Conservation (phyloP, 2,797 vertebrate species). For the Prunella strophiata region DNA sequence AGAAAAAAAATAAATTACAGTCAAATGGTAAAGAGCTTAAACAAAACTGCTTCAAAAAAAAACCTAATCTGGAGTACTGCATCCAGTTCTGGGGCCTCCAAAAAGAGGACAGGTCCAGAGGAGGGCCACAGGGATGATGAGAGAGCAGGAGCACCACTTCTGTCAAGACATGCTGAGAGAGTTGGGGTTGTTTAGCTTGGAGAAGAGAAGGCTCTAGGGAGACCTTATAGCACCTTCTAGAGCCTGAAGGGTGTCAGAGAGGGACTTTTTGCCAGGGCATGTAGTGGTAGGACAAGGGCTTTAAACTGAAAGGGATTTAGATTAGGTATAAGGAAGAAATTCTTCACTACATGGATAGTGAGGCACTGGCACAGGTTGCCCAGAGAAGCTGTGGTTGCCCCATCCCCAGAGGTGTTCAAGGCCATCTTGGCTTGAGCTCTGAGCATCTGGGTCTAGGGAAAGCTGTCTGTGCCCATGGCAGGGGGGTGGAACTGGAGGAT, state of each 20-base stretch:
- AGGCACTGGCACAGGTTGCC: not conserved
- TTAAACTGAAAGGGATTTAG: not conserved
- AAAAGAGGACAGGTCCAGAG: not conserved
- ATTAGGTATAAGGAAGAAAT: not conserved
- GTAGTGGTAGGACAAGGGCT: not conserved
- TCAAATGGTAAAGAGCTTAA: not conserved
- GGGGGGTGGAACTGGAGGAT: not conserved
- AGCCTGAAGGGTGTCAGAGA: not conserved
- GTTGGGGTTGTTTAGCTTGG: not conserved
- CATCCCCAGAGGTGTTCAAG: not conserved
- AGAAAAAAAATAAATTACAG: not conserved
- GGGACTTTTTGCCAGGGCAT: not conserved
- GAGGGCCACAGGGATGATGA: not conserved
- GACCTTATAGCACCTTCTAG: not conserved
- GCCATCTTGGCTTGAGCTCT: not conserved
- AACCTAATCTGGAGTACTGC: not conserved
- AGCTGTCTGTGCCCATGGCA: not conserved
- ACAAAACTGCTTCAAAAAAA: not conserved
- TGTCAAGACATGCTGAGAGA: not conserved
- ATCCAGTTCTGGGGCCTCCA: not conserved
- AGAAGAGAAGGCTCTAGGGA: not conserved
- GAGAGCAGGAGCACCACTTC: not conserved
- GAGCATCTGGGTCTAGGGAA: not conserved
- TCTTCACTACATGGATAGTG: not conserved
- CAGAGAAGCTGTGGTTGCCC: not conserved